phyloP scores from a whole-genome alignment of 2,888 invertebrate genomes.

The Macrosiphum euphorbiae region DNA sequence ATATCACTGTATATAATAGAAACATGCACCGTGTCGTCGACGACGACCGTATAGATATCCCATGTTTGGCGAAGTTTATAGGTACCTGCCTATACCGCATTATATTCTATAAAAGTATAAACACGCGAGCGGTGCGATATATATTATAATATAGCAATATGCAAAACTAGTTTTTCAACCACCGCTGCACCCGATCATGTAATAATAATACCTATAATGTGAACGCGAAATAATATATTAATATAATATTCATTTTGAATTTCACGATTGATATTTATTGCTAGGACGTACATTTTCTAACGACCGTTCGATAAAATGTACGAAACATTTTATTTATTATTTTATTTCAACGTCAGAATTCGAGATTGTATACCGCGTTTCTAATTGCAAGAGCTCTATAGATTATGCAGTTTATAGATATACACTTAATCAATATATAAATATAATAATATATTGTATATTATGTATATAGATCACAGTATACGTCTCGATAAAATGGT shows the following conservation, averaged over 20 bases:
- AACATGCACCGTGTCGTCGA: background rate
- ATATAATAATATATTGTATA: too few species aligned
- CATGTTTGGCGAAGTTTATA: background rate
- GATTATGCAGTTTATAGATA: background rate
- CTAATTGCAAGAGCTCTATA: background rate
- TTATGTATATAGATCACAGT: background rate
- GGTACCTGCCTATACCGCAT: too few species aligned
- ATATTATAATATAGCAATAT: background rate
- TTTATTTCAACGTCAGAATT: background rate
- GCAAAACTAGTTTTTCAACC: conserved; percentile 29
- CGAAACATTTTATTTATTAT: too few species aligned
- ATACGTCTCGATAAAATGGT: background rate
- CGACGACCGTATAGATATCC: background rate
- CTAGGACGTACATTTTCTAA: background rate
- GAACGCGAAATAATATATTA: background rate
- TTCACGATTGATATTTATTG: background rate
- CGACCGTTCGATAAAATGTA: background rate
- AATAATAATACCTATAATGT: background rate
- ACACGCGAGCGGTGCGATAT: too few species aligned
- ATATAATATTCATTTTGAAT: background rate
- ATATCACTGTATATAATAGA: background rate
- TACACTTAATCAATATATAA: background rate
- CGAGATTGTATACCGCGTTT: background rate
- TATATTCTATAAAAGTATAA: background rate
- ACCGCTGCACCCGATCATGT: background rate